Percentiles rank a stretch among this genome's conserved stretches.
Evolutionary conservation across 2,797 vertebrate species (phyloP).

Genomic region (Darevskia mixta): DNA sequence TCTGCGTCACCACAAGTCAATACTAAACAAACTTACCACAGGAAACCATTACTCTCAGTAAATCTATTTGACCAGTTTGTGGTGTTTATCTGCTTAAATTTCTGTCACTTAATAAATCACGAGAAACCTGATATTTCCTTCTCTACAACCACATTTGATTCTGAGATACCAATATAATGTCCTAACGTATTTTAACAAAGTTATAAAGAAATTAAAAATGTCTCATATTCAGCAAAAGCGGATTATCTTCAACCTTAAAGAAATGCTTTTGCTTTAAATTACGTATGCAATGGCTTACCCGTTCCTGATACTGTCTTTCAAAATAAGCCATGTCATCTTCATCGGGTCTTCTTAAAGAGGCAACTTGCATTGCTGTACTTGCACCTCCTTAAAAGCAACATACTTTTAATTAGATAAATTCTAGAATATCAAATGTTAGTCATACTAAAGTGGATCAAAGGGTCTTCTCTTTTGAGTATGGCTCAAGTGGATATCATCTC

Average conservation of each 20-base stretch:
- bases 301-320: conserved; percentile 82
- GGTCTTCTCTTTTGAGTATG: no score
- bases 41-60: no score
- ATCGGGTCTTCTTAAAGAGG: conserved; percentile 69
- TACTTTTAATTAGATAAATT: not conserved
- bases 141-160: not conserved
- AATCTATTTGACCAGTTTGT: no score
- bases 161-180: conserved; percentile 13
- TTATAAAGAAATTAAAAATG: not conserved
- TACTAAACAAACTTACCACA: no score
- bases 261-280: conserved; percentile 48
- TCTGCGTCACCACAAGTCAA: no score
- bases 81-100: not conserved
- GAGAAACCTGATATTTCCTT: not conserved
- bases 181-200: not conserved
- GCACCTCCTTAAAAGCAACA: conserved; percentile 59
- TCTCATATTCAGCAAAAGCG: not conserved
- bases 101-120: not conserved
- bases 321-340: conserved; percentile 83
- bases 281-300: conserved; percentile 67
- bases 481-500: no score
- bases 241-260: conserved; percentile 38
- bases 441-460: no score
- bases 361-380: conserved; percentile 62
- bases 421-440: not conserved